phyloP scores from a whole-genome alignment of 2,113 vertebrate genomes.

The Dermatemys mawii region DNA sequence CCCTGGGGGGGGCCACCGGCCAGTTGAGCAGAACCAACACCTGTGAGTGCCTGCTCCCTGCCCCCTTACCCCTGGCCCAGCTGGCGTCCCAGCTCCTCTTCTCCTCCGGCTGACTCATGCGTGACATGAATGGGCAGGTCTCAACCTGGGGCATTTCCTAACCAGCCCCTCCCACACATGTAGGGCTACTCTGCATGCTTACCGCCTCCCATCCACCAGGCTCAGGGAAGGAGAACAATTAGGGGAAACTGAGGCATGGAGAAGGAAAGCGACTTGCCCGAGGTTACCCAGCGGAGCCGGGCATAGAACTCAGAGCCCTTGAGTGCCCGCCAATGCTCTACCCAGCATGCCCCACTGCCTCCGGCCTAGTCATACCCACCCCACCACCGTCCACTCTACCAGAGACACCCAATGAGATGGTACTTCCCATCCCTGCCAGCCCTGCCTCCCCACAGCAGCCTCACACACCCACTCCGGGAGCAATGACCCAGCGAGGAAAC shows the following conservation, averaged over 20 bases:
- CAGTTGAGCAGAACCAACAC: background rate
- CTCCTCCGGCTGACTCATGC: background rate
- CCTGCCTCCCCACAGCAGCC: background rate
- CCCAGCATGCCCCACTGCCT: background rate
- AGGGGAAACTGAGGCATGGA: background rate
- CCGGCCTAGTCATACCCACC: background rate
- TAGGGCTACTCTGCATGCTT: background rate
- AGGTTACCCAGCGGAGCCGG: background rate
- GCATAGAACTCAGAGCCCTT: background rate
- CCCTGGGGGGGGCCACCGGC: background rate
- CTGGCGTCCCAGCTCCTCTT: background rate
- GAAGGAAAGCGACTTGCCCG: background rate
- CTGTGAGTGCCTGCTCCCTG: background rate
- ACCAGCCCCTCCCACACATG: background rate
- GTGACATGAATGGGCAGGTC: background rate
- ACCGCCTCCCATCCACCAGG: background rate
- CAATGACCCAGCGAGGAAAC: background rate
- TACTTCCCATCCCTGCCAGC: background rate
- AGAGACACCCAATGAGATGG: background rate
- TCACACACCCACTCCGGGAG: background rate
- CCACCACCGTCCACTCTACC: background rate
- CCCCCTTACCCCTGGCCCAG: background rate
- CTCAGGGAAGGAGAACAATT: background rate
- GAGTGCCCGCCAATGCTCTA: background rate
- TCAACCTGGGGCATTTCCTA: background rate